These are phyloP conservation scores for Acromyrmex heyeri DNA, from an alignment of 1,140 invertebrate species.

Conservation along the genomic window DNA sequence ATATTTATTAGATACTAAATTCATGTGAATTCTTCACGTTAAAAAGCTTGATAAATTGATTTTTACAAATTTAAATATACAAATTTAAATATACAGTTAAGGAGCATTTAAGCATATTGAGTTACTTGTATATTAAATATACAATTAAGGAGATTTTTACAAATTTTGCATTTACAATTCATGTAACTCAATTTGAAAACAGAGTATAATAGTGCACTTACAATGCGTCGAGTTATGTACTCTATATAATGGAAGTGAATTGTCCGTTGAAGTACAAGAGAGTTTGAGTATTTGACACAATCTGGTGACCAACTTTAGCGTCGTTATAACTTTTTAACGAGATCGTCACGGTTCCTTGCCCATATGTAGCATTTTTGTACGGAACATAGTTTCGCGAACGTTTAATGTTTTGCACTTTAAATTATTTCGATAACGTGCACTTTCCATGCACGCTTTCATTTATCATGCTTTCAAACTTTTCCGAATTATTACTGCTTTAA, in stretches of 20 bases:
- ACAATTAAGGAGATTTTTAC: background rate
- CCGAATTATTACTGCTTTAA: conserved; percentile 18
- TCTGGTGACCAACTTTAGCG: conserved; percentile 33
- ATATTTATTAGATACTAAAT: background rate
- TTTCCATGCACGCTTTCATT: background rate
- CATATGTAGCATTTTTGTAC: conserved; percentile 18
- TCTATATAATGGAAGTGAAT: background rate
- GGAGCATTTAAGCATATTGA: too few species aligned
- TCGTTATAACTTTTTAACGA: conserved; percentile 55
- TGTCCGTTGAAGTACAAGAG: conserved; percentile 10
- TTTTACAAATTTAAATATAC: conserved; percentile 2
- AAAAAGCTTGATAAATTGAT: conserved; percentile 3
- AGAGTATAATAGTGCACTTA: background rate
- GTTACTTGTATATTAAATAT: too few species aligned
- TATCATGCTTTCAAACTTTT: conserved; percentile 2
- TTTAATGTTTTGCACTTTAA: conserved; percentile 26
- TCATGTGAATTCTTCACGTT: background rate
- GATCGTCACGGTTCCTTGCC: conserved; percentile 29
- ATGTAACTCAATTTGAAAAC: background rate
- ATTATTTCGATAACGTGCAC: conserved; percentile 38
- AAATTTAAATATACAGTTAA: background rate
- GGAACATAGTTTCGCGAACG: conserved; percentile 6
- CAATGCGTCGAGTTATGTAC: conserved; percentile 15
- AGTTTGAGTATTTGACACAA: conserved; percentile 43
- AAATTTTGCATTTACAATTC: conserved; percentile 5